Evolutionary conservation across 2,888 invertebrate species (phyloP).

Genomic region (Ferdinandea cuprea): DNA sequence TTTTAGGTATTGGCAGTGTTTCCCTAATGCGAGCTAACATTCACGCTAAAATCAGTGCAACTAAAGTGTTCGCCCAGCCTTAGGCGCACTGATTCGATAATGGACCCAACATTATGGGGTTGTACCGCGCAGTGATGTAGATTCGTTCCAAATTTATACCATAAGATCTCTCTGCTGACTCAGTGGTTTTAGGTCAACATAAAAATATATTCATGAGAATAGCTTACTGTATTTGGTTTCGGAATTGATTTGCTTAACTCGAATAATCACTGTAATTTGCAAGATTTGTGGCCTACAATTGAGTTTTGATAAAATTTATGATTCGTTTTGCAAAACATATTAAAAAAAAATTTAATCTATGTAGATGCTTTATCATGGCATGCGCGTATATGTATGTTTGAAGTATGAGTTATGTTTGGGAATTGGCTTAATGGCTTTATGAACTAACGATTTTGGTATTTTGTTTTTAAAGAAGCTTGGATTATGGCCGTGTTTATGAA

Average conservation of each 20-base stretch:
- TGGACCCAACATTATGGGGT: conserved; percentile 53
- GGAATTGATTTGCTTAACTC: conserved; percentile 55
- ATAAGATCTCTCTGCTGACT: conserved; percentile 22
- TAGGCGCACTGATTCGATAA: conserved; percentile 47
- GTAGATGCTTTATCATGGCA: too few relatives aligned
- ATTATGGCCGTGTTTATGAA: too few relatives aligned
- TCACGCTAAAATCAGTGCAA: conserved; percentile 37
- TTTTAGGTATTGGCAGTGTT: conserved; percentile 47
- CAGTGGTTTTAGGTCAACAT: conserved; percentile 44
- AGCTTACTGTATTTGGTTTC: conserved; percentile 60
- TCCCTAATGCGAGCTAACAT: conserved; percentile 38
- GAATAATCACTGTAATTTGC: conserved; percentile 54
- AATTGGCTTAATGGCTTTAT: too few relatives aligned
- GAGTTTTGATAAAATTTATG: conserved; percentile 14
- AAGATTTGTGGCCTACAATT: conserved; percentile 44
- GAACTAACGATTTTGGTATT: too few relatives aligned
- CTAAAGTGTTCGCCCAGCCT: conserved; percentile 52
- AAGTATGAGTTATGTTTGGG: too few relatives aligned
- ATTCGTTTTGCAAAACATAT: background rate
- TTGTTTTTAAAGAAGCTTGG: too few relatives aligned
- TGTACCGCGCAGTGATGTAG: conserved; percentile 20
- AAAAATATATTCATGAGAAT: conserved; percentile 32
- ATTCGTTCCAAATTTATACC: conserved; percentile 55
- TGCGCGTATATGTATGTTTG: too few relatives aligned
- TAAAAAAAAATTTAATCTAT: too few relatives aligned